phyloP scores from a whole-genome alignment of 2,113 vertebrate genomes.

The Nycticebus coucang region DNA sequence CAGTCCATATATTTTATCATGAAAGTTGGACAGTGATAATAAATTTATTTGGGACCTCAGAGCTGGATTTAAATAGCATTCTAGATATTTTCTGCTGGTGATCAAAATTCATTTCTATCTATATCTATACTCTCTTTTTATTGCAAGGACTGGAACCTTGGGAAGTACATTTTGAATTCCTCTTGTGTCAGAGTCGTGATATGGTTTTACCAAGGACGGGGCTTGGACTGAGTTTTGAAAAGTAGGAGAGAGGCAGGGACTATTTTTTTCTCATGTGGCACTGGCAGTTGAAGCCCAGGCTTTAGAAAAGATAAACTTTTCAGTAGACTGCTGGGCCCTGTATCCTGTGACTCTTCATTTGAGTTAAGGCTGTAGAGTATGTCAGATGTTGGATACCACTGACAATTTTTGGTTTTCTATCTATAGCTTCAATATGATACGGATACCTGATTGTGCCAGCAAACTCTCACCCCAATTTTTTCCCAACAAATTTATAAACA shows the following conservation, averaged over 20 bases:
- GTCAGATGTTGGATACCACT: not conserved
- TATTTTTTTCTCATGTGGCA: not conserved
- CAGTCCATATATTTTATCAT: not conserved
- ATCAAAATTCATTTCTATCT: not conserved
- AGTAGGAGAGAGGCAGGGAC: not conserved
- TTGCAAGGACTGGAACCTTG: not conserved
- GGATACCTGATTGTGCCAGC: not conserved
- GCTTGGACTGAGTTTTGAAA: not conserved
- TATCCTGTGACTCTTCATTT: not conserved
- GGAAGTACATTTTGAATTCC: not conserved
- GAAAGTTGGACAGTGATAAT: not conserved
- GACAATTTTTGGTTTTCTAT: not conserved
- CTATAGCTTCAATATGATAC: not conserved
- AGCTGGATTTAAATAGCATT: not conserved
- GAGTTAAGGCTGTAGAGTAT: not conserved
- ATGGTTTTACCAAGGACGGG: not conserved
- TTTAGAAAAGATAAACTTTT: not conserved
- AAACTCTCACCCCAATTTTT: too few relatives aligned
- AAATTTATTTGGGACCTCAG: not conserved
- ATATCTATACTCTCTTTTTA: not conserved
- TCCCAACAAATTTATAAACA: not conserved
- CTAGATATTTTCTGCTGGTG: not conserved
- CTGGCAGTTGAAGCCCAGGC: not conserved
- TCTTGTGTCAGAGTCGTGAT: not conserved
- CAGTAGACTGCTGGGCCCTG: not conserved